phyloP scores from a whole-genome alignment of 2,113 vertebrate genomes.

The Oreochromis spilurus region DNA sequence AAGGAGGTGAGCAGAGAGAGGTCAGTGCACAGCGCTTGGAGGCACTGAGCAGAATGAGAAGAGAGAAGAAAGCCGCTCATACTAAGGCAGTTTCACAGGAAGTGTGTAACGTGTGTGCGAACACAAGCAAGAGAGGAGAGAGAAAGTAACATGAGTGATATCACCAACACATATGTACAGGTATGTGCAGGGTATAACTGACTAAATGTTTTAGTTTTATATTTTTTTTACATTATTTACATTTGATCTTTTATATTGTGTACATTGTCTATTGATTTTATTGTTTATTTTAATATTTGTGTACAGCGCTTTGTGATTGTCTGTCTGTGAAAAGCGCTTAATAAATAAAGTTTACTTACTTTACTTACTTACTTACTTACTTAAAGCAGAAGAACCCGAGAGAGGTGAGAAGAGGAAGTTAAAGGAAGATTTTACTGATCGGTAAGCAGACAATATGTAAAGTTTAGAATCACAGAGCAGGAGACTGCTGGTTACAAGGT shows the following conservation, averaged over 20 bases:
- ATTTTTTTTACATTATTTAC: no score
- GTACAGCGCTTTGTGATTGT: no score
- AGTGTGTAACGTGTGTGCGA: neutral
- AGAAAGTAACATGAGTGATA: neutral
- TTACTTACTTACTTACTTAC: no score
- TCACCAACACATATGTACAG: neutral
- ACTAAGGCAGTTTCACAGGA: slow-evolving; percentile 14
- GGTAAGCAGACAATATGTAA: rapidly evolving
- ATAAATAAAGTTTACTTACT: no score
- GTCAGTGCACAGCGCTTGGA: neutral
- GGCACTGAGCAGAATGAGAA: neutral
- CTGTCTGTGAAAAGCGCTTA: no score
- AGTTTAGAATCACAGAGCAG: neutral
- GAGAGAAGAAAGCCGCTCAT: neutral
- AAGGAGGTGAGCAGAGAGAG: neutral
- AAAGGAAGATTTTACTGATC: neutral
- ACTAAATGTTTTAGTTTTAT: neutral
- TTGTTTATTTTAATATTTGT: no score
- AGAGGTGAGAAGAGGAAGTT: neutral
- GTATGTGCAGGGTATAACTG: rapidly evolving
- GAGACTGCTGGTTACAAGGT: neutral
- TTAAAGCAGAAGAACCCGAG: rapidly evolving
- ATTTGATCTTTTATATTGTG: no score
- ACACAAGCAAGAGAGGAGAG: neutral
- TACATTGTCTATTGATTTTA: no score